Evolutionary conservation across 2,113 vertebrate species (phyloP).

Genomic region (Ariopsis seemanni): DNA sequence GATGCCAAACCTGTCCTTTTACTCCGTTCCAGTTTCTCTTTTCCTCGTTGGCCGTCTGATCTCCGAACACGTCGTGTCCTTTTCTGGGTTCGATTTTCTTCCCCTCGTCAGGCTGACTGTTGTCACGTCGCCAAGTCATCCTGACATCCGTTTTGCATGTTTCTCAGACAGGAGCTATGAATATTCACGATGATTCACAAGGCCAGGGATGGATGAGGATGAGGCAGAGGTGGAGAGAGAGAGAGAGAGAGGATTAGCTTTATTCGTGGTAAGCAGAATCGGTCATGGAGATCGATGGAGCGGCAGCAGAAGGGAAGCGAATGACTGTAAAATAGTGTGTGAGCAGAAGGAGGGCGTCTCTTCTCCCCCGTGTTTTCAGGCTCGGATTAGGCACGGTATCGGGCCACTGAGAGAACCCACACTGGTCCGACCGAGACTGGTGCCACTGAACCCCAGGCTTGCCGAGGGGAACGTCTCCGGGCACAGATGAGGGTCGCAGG

Average conservation of each 20-base stretch:
- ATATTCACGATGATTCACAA: slow-evolving; percentile 80
- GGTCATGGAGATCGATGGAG: slow-evolving; percentile 68
- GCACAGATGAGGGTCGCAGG: slow-evolving; percentile 42
- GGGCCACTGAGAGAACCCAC: slow-evolving; percentile 71
- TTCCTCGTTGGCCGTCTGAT: neutral
- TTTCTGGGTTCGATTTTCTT: slow-evolving; percentile 58
- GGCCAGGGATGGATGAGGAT: slow-evolving; percentile 50
- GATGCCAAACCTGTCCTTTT: no score
- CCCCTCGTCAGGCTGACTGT: slow-evolving; percentile 58
- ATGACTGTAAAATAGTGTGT: slow-evolving; percentile 71
- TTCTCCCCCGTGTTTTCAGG: slow-evolving; percentile 70
- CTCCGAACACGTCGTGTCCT: slow-evolving; percentile 38
- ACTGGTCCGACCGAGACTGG: slow-evolving; percentile 64
- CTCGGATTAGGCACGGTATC: slow-evolving; percentile 83
- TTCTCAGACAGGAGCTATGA: slow-evolving; percentile 72
- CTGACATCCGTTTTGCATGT: slow-evolving; percentile 75
- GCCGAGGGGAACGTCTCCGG: slow-evolving; percentile 63
- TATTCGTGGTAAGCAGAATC: slow-evolving; percentile 62
- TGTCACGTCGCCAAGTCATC: slow-evolving; percentile 72
- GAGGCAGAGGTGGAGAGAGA: slow-evolving; percentile 50
- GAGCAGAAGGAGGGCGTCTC: slow-evolving; percentile 76
- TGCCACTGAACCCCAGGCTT: slow-evolving; percentile 68
- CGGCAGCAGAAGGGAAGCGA: slow-evolving; percentile 62
- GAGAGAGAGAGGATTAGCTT: slow-evolving; percentile 74
- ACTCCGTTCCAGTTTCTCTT: no score